A percentile compares a stretch with the other conserved stretches of the same genome.
phyloP scores from a whole-genome alignment of 1,140 invertebrate genomes.

The Aphelinus certus region DNA sequence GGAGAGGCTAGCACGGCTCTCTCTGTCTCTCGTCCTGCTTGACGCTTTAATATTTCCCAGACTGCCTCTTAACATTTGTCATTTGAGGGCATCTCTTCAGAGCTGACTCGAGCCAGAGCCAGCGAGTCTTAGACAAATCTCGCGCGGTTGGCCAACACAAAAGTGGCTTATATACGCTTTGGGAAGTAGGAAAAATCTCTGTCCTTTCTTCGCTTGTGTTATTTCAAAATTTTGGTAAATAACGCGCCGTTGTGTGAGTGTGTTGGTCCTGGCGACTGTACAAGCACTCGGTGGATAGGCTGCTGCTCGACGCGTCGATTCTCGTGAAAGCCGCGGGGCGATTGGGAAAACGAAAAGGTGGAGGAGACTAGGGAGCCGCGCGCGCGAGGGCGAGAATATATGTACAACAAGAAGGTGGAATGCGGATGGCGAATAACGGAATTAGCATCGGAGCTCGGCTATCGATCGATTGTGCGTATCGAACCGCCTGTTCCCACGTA shows the following conservation, averaged over 20 bases:
- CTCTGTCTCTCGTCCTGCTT: background rate
- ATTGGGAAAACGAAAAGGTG: too few species aligned
- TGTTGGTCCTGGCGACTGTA: background rate
- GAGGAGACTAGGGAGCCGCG: too few species aligned
- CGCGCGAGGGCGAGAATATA: background rate
- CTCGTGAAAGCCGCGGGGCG: too few species aligned
- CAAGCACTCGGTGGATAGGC: background rate
- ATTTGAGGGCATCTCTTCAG: slow-evolving; percentile 25
- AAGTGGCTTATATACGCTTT: slow-evolving; percentile 12
- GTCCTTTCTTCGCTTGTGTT: background rate
- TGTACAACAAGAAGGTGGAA: slow-evolving; percentile 5
- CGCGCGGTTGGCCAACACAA: slow-evolving; percentile 17
- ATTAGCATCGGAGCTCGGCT: slow-evolving; percentile 24
- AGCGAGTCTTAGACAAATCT: slow-evolving; percentile 29
- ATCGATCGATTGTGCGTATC: slow-evolving; percentile 38
- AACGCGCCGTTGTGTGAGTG: background rate
- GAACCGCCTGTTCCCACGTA: slow-evolving; percentile 21
- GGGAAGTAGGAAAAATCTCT: background rate
- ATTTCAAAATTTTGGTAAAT: background rate
- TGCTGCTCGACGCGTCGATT: too few species aligned
- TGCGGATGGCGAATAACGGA: background rate
- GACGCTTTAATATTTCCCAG: slow-evolving; percentile 38
- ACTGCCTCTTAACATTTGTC: slow-evolving; percentile 36
- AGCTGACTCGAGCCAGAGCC: slow-evolving; percentile 14
- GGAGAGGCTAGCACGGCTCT: too few species aligned